Percentiles rank a stretch among this genome's conserved stretches.
These are phyloP conservation scores for Gortyna flavago DNA, from an alignment of 2,888 invertebrate genomes.

Conservation along the genomic window DNA sequence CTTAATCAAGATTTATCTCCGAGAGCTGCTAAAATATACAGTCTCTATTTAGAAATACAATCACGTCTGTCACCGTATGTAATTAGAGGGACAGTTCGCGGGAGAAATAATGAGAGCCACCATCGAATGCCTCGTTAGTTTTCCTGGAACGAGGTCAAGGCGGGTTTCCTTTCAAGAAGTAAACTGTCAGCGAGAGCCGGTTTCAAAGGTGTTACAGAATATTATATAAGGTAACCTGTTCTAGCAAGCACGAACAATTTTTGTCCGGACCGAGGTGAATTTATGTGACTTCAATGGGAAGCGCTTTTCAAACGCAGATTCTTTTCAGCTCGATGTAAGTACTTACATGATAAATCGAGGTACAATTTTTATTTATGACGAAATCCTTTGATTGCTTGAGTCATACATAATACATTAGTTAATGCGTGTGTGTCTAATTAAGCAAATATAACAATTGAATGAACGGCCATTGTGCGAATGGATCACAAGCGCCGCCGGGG, in stretches of 20 bases:
- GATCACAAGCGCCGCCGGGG: constrained; percentile 51
- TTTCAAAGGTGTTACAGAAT: constrained; percentile 59
- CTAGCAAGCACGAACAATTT: constrained; percentile 44
- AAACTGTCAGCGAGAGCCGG: constrained; percentile 63
- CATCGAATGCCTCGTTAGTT: constrained; percentile 81
- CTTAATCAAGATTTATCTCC: constrained; percentile 48
- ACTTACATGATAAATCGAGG: constrained; percentile 10
- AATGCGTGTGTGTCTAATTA: constrained; percentile 49
- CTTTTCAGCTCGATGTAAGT: constrained; percentile 24
- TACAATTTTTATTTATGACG: neutral
- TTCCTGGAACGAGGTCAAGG: constrained; percentile 76
- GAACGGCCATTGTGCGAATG: constrained; percentile 67
- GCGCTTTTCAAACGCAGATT: constrained; percentile 28
- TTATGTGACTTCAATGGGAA: constrained; percentile 41
- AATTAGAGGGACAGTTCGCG: constrained; percentile 78
- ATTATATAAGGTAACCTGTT: constrained; percentile 56
- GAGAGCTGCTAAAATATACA: constrained; percentile 49
- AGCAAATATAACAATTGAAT: constrained; percentile 63
- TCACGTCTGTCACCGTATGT: constrained; percentile 75
- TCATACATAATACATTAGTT: constrained; percentile 34
- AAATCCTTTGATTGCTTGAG: neutral
- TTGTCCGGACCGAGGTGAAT: constrained; percentile 30
- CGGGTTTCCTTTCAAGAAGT: constrained; percentile 64
- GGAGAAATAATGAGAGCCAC: constrained; percentile 77
- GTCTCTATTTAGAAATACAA: constrained; percentile 73